Percentiles rank a stretch among this genome's conserved stretches.
Evolutionary conservation across 53 echinoderm and acorn worm genomes (phyloP).

Genomic region (Temnopleurus reevesii): DNA sequence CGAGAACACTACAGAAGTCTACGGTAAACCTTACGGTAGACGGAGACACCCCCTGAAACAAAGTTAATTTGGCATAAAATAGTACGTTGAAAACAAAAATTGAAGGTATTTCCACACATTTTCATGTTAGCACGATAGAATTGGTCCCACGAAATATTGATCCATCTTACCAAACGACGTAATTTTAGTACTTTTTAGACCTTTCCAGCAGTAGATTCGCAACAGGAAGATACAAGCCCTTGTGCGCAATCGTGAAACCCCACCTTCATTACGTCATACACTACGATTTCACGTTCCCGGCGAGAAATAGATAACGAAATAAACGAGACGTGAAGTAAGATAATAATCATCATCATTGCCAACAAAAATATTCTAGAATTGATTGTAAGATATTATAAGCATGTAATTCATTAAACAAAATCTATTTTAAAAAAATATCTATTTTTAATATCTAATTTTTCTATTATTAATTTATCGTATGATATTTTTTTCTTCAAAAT

Average conservation of each 20-base stretch:
- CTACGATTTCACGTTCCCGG: neutral
- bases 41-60: slow-evolving; percentile 54
- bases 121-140: neutral
- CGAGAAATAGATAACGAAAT: neutral
- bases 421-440: neutral
- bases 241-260: slow-evolving; percentile 66
- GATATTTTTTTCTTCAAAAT: neutral
- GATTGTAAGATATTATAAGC: too few relatives aligned
- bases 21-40: neutral
- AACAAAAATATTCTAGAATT: too few relatives aligned
- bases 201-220: neutral
- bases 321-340: neutral
- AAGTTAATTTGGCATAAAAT: neutral
- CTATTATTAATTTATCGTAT: neutral
- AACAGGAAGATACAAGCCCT: slow-evolving; percentile 62
- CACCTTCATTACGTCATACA: slow-evolving; percentile 60
- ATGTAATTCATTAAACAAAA: too few relatives aligned
- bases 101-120: neutral
- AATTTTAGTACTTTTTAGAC: neutral
- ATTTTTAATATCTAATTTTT: neutral
- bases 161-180: slow-evolving; percentile 45
- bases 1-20: neutral
- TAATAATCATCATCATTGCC: too few relatives aligned
- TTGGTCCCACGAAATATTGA: neutral
- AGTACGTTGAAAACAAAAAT: neutral